These are phyloP conservation scores for Psix sp. DNA, from an alignment of 1,140 invertebrate species.

Conservation along the genomic window DNA sequence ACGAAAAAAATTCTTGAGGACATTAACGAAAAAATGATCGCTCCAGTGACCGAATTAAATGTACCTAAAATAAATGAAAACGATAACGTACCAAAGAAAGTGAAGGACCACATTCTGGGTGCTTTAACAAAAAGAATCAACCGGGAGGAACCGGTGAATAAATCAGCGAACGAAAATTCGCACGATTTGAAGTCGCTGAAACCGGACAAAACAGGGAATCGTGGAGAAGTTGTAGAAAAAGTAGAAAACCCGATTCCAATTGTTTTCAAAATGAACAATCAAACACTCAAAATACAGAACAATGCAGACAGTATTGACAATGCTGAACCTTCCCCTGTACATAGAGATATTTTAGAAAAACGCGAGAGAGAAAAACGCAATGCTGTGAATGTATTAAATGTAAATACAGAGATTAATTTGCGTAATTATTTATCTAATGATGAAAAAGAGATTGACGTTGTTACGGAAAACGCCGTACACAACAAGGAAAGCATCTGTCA, in stretches of 20 bases:
- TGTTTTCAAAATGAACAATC: constrained; percentile 50
- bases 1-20: constrained; percentile 79
- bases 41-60: too few species aligned
- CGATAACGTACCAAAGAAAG: constrained; percentile 41
- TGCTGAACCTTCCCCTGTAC: not conserved
- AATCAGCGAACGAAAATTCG: constrained; percentile 26
- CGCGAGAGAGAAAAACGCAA: constrained; percentile 24
- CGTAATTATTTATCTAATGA: too few species aligned
- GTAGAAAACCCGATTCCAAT: constrained; percentile 67
- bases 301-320: not conserved
- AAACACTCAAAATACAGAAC: constrained; percentile 14
- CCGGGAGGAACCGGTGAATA: constrained; percentile 22
- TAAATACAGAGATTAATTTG: too few species aligned
- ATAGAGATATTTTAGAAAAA: constrained; percentile 27
- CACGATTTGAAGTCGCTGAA: constrained; percentile 6
- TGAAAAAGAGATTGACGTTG: too few species aligned
- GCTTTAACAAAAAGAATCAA: constrained; percentile 65
- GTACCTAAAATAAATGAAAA: not conserved
- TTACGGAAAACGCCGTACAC: too few species aligned
- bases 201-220: constrained; percentile 15
- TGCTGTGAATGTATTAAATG: not conserved
- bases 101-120: constrained; percentile 66
- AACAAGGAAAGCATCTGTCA: too few species aligned
- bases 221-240: constrained; percentile 23
- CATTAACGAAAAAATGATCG: constrained; percentile 76